phyloP scores from a whole-genome alignment of 2,797 vertebrate species.

The Eospalax fontanierii region DNA sequence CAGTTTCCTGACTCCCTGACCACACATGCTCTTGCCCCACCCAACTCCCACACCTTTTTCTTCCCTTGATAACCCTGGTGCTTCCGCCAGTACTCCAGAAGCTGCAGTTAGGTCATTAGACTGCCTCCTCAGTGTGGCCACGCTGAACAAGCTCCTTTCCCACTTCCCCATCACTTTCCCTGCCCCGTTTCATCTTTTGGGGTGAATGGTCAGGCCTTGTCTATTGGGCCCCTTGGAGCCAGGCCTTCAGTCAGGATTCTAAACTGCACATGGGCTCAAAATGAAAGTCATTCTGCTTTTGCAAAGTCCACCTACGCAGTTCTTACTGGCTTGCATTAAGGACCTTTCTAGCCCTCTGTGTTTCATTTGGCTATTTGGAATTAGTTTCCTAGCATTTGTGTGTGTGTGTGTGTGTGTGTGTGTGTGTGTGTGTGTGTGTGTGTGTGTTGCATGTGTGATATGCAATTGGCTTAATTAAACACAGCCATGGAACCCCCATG shows the following conservation, averaged over 20 bases:
- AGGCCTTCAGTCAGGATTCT: neutral
- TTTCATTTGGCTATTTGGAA: slow-evolving; percentile 23
- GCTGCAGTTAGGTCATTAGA: neutral
- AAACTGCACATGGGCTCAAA: neutral
- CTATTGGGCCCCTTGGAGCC: too few relatives aligned
- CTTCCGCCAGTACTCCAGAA: neutral
- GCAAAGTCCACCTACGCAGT: neutral
- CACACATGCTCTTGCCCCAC: neutral
- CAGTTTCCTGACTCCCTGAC: neutral
- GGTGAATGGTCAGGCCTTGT: neutral
- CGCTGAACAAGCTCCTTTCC: neutral
- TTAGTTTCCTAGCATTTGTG: slow-evolving; percentile 15
- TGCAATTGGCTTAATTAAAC: neutral
- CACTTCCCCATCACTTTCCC: neutral
- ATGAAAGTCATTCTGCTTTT: neutral
- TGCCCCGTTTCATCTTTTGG: neutral
- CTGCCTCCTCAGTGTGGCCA: neutral
- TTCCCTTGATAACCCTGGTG: neutral
- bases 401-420: neutral
- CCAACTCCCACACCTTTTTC: too few relatives aligned
- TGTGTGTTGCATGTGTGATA: neutral
- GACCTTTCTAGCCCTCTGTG: neutral
- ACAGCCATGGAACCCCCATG: neutral
- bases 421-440: neutral
- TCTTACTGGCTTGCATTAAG: neutral